Evolutionary conservation across 2,113 vertebrate genomes (phyloP), one percentile per base, ranked within the genome.

Genomic region (Petrocephalus microphthalmus): DNA sequence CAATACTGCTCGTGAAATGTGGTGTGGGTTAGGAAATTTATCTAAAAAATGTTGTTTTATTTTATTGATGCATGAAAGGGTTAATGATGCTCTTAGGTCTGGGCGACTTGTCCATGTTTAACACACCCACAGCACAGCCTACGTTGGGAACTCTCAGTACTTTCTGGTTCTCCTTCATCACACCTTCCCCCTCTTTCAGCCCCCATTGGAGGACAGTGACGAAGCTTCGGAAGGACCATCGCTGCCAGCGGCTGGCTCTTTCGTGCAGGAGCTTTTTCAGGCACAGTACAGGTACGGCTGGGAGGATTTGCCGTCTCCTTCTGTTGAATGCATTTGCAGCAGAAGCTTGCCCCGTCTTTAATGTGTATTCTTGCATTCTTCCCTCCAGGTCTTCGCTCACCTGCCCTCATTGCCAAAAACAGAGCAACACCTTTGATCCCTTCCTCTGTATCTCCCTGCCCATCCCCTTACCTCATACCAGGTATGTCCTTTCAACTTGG

Each of bases 401-500:
- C 0, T 99, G 98, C 90, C 98, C 98, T 74, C 98, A 99, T 91
- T 99, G 98, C 93, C 98, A 98, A 96, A 99, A 99, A 93, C 98
- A 99, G 93, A 99, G 98, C 94, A 99, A 99, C 91, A 99, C 98
- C 5, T 99, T 99, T 74, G 98, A 99, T 92, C 98, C 98, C 56
- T 99, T 99, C 91, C 97, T 99, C 52, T 99, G 98, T 93, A 98
- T 99, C 94, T 99, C 98, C 49, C 93, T 99, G 92, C 98, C 98
- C 0, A 99, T 99, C 91, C 98, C 98, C 13, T 94, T 99, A 90
- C 98, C 97, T 88, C 97, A 99, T 88, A 99, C 98, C 20, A 96
- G 98, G 98, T 99, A 96, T 94, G 95, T 88, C 13, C 87, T 67
- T 19, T 22, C 3, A 22, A 33, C 60, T 57, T 29, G 49, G 5